These are phyloP conservation scores for Asobara japonica DNA, from an alignment of 1,140 invertebrate species.

Conservation along the genomic window DNA sequence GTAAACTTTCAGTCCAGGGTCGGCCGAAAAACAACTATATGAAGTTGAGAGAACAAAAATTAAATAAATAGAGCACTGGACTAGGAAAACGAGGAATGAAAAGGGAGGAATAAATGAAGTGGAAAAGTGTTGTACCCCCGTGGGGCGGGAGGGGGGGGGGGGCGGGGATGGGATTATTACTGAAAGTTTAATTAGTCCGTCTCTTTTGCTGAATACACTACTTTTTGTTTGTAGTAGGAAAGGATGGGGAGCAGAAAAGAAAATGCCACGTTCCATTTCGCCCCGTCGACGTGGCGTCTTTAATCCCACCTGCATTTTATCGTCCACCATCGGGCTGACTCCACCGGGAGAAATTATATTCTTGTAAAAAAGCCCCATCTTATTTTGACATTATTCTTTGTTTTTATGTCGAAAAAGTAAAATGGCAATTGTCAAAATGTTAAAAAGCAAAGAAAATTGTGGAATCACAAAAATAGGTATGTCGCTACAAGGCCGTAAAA, in stretches of 20 bases:
- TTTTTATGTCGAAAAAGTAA: no score
- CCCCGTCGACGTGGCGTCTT: constrained; percentile 19
- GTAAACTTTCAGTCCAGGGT: constrained; percentile 14
- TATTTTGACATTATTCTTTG: constrained; percentile 27
- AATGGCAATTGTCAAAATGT: no score
- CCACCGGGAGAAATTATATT: constrained; percentile 4
- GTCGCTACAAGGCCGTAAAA: no score
- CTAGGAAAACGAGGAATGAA: background rate
- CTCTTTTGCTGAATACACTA: constrained; percentile 2
- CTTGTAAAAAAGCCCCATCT: constrained; percentile 19
- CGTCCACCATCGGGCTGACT: background rate
- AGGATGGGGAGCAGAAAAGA: background rate
- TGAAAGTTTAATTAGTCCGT: constrained; percentile 25
- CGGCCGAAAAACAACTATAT: background rate
- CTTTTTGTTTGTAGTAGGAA: background rate
- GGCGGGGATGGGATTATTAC: background rate
- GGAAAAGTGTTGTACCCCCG: background rate
- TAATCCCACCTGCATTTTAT: constrained; percentile 25
- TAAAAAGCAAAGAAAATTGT: no score
- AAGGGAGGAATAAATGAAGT: constrained; percentile 10
- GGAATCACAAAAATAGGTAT: no score
- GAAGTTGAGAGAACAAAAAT: background rate
- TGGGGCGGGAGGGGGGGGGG: background rate
- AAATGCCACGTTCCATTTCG: constrained; percentile 18
- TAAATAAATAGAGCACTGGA: constrained; percentile 9